phyloP scores from a whole-genome alignment of 2,888 invertebrate species.

The Pyrrhosoma nymphula region DNA sequence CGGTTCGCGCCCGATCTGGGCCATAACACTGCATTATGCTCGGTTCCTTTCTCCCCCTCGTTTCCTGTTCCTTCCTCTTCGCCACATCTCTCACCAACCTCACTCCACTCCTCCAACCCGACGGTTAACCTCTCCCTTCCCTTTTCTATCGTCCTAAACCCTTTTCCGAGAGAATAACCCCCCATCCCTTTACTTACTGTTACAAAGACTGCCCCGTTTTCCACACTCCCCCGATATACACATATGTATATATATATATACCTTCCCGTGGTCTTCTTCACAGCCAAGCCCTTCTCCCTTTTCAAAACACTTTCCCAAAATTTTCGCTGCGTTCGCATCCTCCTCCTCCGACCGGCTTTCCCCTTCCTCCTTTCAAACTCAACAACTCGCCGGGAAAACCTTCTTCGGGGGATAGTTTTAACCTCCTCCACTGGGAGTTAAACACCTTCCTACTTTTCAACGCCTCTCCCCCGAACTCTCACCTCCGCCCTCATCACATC shows the following conservation, averaged over 20 bases:
- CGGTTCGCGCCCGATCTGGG: not conserved
- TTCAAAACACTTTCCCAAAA: slow-evolving; percentile 19
- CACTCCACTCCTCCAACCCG: not conserved
- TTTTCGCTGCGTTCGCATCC: slow-evolving; percentile 11
- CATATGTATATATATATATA: not conserved
- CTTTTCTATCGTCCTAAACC: not conserved
- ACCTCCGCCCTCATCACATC: not conserved
- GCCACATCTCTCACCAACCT: not conserved
- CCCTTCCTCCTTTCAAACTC: not conserved
- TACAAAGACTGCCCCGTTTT: not conserved
- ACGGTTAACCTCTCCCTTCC: not conserved
- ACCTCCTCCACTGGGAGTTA: slow-evolving; percentile 24
- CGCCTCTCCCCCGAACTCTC: not conserved
- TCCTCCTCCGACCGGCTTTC: not conserved
- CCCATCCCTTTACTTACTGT: not conserved
- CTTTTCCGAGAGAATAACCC: not conserved
- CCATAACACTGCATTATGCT: slow-evolving; percentile 13
- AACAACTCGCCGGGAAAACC: slow-evolving; percentile 6
- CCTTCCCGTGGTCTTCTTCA: not conserved
- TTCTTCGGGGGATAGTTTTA: slow-evolving; percentile 33
- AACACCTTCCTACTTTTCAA: slow-evolving; percentile 52
- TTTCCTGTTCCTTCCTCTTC: not conserved
- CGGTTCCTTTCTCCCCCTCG: not conserved
- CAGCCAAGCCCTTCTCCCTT: no score
- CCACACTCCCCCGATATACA: not conserved